phyloP scores from a whole-genome alignment of 1,140 invertebrate species.

The Heliothis subflexa region DNA sequence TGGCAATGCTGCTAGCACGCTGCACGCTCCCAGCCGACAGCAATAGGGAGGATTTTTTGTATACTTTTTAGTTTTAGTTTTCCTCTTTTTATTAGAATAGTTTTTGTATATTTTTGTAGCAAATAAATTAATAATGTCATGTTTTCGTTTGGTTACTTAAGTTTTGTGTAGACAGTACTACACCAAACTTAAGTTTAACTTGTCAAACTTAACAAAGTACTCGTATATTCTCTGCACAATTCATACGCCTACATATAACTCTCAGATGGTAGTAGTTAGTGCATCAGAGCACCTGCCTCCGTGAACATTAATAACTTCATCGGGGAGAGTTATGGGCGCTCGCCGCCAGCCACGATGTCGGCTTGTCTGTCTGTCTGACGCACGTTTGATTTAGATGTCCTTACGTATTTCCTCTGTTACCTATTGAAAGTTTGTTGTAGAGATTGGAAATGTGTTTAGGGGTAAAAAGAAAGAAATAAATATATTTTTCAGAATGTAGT shows the following conservation, averaged over 20 bases:
- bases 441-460: neutral
- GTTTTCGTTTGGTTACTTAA: no score
- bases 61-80: no score
- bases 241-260: conserved; percentile 14
- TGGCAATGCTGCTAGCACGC: no score
- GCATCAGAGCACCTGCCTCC: conserved; percentile 48
- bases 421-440: neutral
- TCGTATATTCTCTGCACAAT: conserved; percentile 8
- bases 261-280: conserved; percentile 37
- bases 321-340: conserved; percentile 57
- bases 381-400: conserved; percentile 68
- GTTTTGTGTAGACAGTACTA: no score
- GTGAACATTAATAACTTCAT: conserved; percentile 66
- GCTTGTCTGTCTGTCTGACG: conserved; percentile 57
- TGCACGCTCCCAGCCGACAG: no score
- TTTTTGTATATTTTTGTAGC: no score
- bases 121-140: no score
- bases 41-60: no score
- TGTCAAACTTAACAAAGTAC: no score
- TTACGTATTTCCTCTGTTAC: conserved; percentile 53
- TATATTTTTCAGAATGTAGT: no score
- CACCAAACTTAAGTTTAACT: neutral
- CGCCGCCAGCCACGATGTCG: conserved; percentile 50
- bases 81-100: no score
- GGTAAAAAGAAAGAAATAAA: no score